Percentiles rank a stretch among this genome's conserved stretches.
Evolutionary conservation across 2,797 vertebrate genomes (phyloP).

Genomic region (Selene dorsalis): DNA sequence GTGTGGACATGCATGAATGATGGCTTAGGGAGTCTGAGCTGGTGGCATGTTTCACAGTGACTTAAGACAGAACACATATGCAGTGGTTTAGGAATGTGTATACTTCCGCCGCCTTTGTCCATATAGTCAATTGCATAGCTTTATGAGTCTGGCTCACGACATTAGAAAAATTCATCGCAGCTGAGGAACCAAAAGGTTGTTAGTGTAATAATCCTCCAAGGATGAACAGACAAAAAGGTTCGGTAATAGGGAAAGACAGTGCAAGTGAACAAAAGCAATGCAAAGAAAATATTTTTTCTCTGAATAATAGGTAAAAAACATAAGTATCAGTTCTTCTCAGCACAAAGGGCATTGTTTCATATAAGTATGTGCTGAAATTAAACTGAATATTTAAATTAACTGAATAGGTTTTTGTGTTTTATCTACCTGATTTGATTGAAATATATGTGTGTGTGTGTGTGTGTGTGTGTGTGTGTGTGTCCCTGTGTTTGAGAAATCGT

Average conservation of each 20-base stretch:
- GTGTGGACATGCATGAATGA: conserved; percentile 10
- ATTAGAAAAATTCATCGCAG: neutral
- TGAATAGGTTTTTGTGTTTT: conserved; percentile 16
- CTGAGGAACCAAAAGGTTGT: conserved; percentile 24
- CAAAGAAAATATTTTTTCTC: conserved; percentile 7
- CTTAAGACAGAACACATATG: neutral
- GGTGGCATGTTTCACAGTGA: conserved; percentile 3
- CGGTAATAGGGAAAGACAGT: conserved; percentile 5
- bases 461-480: neutral
- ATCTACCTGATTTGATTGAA: conserved; percentile 7
- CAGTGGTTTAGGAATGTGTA: conserved; percentile 18
- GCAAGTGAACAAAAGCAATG: neutral
- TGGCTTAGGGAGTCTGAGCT: neutral
- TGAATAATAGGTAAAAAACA: neutral
- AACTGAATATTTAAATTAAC: conserved; percentile 64
- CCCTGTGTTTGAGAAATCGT: neutral
- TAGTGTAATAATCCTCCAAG: neutral
- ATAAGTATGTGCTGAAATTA: conserved; percentile 69
- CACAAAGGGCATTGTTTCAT: conserved; percentile 53
- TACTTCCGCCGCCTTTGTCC: neutral
- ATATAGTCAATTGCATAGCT: neutral
- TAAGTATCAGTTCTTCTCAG: conserved; percentile 19
- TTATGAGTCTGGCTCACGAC: conserved; percentile 10
- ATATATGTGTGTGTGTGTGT: neutral
- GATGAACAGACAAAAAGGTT: conserved; percentile 22